Evolutionary conservation across 2,797 vertebrate species (phyloP).

Genomic region (Arctocebus calabarensis): DNA sequence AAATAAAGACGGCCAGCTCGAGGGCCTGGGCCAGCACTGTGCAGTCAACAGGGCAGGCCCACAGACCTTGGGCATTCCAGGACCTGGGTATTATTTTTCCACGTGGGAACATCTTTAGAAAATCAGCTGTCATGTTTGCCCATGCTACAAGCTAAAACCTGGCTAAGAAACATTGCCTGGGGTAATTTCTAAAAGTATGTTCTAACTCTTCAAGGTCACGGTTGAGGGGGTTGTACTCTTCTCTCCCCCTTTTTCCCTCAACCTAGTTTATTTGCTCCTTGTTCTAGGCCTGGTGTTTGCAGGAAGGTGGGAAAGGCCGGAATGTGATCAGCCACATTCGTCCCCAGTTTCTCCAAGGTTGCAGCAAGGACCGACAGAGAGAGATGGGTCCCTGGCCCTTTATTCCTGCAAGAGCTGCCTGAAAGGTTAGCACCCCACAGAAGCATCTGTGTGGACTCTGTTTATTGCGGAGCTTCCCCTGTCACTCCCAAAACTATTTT

Average conservation of each 20-base stretch:
- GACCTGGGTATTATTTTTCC: background rate
- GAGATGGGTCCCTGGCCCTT: background rate
- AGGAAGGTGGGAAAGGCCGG: background rate
- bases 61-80: background rate
- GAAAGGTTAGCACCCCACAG: background rate
- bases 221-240: background rate
- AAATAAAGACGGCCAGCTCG: background rate
- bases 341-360: background rate
- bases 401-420: background rate
- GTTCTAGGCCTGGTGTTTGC: background rate
- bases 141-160: background rate
- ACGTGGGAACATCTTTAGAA: background rate
- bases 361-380: background rate
- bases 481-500: background rate
- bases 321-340: background rate
- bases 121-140: background rate
- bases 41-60: background rate
- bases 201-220: background rate
- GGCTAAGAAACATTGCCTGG: background rate
- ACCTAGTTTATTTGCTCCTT: background rate
- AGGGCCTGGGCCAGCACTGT: background rate
- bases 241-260: background rate
- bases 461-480: no score
- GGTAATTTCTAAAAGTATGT: background rate
- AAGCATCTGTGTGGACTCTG: background rate